Evolutionary conservation across 2,797 vertebrate genomes (phyloP), one percentile per base, ranked within the genome.

Genomic region (Periophthalmus magnuspinnatus): DNA sequence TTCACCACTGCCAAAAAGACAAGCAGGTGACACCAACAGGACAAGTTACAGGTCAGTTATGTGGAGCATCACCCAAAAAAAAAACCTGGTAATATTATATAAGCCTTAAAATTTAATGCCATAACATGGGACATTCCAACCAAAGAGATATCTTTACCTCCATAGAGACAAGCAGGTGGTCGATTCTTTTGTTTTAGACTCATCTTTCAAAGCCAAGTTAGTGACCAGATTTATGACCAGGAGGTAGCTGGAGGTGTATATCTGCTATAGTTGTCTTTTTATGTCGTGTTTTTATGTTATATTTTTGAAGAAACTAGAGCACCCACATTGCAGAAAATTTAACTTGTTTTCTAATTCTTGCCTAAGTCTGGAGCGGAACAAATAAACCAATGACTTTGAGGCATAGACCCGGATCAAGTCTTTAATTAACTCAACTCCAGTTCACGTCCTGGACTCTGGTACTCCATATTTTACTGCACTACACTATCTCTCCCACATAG

Each of bases 401-500:
- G n/a, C 9, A 2, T n/a, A 9, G 6, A 34, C 57, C 17, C 7
- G 16, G 17, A 14, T 59, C 32, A 36, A 34, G 17, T 34, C 13
- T 59, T 16, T 34, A 59, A 34, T 59, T 34, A 59, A 34, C 32
- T n/a, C 57, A 59, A 34, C 57, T 34, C 17, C 17, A 34, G 32
- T 34, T 34, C 55, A 57, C 13, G 4, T 3, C 7, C 0, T 59
- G 57, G 57, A 33, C 32, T 57, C 17, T n/a, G 32, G 17, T 59
- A 34, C 24, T 34, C 16, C 28, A 59, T 34, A 33, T 19, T 64
- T 32, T 28, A 64, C 22, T 28, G 33, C n/a, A 59, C 55, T 34
- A 8, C 17, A 34, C 34, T 34, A 13, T 13, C n/a, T 36, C 60
- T 61, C 28, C 45, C 57, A 77, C 50, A 68, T 17, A 63, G 63